phyloP scores from a whole-genome alignment of 2,797 vertebrate species.

The Liparis tanakae region DNA sequence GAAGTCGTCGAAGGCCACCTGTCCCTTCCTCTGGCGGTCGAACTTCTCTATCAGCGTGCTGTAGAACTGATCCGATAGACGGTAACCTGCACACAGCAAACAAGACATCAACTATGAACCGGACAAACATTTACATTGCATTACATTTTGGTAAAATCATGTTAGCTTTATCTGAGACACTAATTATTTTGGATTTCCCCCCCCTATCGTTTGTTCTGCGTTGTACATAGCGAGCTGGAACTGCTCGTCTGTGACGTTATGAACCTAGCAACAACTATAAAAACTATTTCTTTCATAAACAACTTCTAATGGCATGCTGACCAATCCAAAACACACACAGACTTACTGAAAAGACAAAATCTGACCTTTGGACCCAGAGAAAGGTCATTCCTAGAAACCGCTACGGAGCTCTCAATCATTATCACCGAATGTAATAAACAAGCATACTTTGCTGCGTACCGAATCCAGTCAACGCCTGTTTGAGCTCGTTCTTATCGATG shows the following conservation, averaged over 20 bases:
- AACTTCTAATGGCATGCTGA: not conserved
- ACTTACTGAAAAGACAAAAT: constrained; percentile 19
- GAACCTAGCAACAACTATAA: not conserved
- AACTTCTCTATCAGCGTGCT: constrained; percentile 96
- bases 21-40: constrained; percentile 95
- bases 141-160: not conserved
- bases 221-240: not conserved
- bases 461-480: constrained; percentile 96
- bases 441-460: constrained; percentile 86
- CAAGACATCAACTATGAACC: not conserved
- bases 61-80: constrained; percentile 97
- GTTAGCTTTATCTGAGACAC: not conserved
- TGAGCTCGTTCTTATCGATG: constrained; percentile 98
- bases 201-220: not conserved
- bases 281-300: not conserved
- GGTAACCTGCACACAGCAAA: constrained; percentile 87
- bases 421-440: constrained; percentile 20
- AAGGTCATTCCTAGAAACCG: not conserved
- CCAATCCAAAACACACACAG: not conserved
- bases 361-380: constrained; percentile 38
- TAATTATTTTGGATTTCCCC: not conserved
- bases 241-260: not conserved
- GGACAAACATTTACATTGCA: not conserved
- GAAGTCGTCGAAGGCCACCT: constrained; percentile 98
- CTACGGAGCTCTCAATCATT: constrained; percentile 52